Evolutionary conservation across 92 coral and sea anemone genomes (phyloP).

Genomic region (Heteractis magnifica): DNA sequence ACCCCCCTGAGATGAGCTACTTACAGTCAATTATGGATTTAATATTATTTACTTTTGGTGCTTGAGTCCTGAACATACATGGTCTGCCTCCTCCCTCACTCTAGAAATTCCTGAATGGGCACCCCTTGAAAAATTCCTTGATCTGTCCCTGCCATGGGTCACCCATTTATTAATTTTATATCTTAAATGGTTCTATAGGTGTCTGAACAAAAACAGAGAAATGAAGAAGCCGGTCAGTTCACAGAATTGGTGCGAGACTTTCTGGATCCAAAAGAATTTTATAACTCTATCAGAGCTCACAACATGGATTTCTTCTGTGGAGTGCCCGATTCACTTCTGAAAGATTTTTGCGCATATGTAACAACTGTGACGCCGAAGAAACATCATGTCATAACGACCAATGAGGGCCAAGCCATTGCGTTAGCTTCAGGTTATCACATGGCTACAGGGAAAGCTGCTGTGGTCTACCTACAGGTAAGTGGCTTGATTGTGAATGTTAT

Average conservation of each 20-base stretch:
- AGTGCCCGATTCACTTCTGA: slow-evolving; percentile 93
- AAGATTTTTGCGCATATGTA: slow-evolving; percentile 98
- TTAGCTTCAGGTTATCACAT: slow-evolving; percentile 95
- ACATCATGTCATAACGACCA: slow-evolving; percentile 85
- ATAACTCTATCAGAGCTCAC: slow-evolving; percentile 75
- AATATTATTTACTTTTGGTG: no score
- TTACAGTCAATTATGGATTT: no score
- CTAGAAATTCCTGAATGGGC: no score
- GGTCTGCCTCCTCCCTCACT: no score
- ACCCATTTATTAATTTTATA: neutral
- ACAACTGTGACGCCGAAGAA: slow-evolving; percentile 73
- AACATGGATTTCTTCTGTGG: slow-evolving; percentile 99
- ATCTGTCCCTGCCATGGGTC: no score
- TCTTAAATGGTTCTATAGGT: slow-evolving; percentile 43
- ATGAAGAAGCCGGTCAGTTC: slow-evolving; percentile 92
- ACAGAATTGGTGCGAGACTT: slow-evolving; percentile 98
- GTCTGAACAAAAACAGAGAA: slow-evolving; percentile 82
- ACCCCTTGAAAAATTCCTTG: no score
- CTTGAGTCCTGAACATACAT: no score
- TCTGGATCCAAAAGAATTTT: slow-evolving; percentile 91
- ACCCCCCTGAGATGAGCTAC: no score
- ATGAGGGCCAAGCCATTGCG: slow-evolving; percentile 92
- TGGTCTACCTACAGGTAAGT: slow-evolving; percentile 66
- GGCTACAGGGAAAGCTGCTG: slow-evolving; percentile 94
- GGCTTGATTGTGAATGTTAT: neutral